Evolutionary conservation across 35 echinoderm and acorn worm genomes (phyloP).

Genomic region (Lytechinus variegatus): DNA sequence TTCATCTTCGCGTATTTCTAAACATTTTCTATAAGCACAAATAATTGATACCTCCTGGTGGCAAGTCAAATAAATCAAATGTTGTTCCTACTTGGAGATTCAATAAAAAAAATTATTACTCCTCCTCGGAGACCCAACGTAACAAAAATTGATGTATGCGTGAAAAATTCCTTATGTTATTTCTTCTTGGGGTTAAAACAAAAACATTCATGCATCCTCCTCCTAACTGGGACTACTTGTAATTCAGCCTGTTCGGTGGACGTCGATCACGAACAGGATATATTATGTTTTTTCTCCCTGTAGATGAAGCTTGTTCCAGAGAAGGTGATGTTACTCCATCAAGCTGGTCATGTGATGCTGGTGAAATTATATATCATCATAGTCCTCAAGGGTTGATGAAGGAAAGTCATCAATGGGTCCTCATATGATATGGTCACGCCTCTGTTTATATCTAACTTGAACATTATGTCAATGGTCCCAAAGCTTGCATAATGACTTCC

Average conservation of each 20-base stretch:
- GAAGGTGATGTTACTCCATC: not conserved
- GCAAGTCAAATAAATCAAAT: not conserved
- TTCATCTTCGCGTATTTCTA: not conserved
- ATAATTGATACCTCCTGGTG: not conserved
- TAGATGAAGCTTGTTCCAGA: not conserved
- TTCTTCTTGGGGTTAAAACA: conserved; percentile 9
- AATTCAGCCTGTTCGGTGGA: conserved; percentile 12
- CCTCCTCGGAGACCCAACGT: not conserved
- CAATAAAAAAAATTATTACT: no score
- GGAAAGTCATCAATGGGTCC: not conserved
- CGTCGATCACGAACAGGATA: not conserved
- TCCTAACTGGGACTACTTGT: not conserved
- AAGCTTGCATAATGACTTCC: not conserved
- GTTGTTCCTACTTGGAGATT: no score
- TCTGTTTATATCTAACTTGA: not conserved
- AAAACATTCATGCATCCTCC: not conserved
- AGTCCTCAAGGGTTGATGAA: not conserved
- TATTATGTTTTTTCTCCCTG: not conserved
- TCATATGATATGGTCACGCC: not conserved
- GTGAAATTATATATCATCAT: not conserved
- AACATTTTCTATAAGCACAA: not conserved
- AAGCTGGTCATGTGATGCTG: not conserved
- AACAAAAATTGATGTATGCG: not conserved
- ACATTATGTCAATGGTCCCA: conserved; percentile 15
- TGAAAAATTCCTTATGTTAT: not conserved